A percentile compares a stretch with the other conserved stretches of the same genome.
Evolutionary conservation across 2,797 vertebrate species (phyloP).

Genomic region (Oceanodroma leucorhoa): DNA sequence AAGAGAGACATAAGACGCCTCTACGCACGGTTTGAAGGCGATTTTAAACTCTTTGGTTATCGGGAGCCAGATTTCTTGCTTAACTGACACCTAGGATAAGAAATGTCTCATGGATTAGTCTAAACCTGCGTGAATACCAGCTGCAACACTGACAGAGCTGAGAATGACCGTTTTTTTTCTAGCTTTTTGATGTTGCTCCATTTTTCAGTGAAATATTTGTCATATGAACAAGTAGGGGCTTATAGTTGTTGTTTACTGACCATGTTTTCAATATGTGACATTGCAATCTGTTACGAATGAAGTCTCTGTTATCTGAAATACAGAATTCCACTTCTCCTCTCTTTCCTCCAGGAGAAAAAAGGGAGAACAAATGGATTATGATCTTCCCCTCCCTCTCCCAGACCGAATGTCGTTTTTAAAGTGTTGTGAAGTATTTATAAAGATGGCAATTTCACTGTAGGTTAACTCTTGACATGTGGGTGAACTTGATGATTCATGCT

Average conservation of each 20-base stretch:
- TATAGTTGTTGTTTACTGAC: not conserved
- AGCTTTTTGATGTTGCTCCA: slow-evolving; percentile 49
- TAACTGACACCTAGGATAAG: slow-evolving; percentile 69
- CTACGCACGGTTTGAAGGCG: slow-evolving; percentile 87
- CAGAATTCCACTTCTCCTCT: not conserved
- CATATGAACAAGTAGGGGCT: slow-evolving; percentile 5
- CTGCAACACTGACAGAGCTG: slow-evolving; percentile 17
- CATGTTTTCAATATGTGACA: slow-evolving; percentile 6
- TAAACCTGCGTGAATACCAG: not conserved
- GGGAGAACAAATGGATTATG: not conserved
- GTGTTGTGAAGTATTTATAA: not conserved
- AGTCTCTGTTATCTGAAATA: not conserved
- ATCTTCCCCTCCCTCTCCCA: not conserved
- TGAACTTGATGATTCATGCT: not conserved
- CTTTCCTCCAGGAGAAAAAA: not conserved
- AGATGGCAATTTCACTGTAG: not conserved
- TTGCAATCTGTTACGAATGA: slow-evolving; percentile 1
- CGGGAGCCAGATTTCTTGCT: slow-evolving; percentile 89
- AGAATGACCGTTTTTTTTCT: slow-evolving; percentile 5
- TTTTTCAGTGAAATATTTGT: slow-evolving; percentile 52
- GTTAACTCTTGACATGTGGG: not conserved
- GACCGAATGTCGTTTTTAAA: not conserved
- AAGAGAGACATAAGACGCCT: slow-evolving; percentile 89
- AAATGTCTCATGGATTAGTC: not conserved
- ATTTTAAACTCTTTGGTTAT: slow-evolving; percentile 95